Evolutionary conservation across 2,888 invertebrate species (phyloP).

Genomic region (Nymphalis c-album): DNA sequence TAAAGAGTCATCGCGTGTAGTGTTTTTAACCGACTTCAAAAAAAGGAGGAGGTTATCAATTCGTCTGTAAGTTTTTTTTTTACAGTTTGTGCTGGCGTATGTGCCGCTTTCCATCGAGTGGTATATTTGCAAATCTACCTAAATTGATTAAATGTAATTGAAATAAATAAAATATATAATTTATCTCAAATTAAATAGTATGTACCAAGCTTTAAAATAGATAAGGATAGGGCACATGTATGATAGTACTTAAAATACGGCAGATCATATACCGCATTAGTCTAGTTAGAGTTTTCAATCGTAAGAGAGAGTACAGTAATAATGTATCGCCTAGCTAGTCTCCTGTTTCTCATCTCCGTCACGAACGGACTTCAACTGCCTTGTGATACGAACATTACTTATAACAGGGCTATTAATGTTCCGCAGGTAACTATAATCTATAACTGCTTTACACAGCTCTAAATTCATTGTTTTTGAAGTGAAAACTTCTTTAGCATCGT

Average conservation of each 20-base stretch:
- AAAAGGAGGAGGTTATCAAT: too few relatives aligned
- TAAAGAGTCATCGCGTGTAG: too few relatives aligned
- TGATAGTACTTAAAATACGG: background rate
- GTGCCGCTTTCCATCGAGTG: too few relatives aligned
- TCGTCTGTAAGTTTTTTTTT: too few relatives aligned
- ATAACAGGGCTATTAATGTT: background rate
- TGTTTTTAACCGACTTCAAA: too few relatives aligned
- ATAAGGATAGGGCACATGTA: background rate
- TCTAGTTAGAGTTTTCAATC: background rate
- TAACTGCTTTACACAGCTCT: too few relatives aligned
- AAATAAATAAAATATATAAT: too few relatives aligned
- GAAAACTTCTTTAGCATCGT: too few relatives aligned
- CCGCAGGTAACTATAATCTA: background rate
- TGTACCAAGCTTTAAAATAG: background rate
- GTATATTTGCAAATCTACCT: too few relatives aligned
- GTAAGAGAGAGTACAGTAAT: background rate
- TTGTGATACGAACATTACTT: background rate
- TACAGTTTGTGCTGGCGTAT: too few relatives aligned
- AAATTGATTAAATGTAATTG: too few relatives aligned
- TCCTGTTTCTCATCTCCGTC: background rate
- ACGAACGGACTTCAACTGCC: background rate
- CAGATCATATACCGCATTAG: background rate
- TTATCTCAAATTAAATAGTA: background rate
- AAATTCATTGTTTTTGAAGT: too few relatives aligned
- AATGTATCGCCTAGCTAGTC: background rate